Base-by-base conservation (phyloP, 2,113 vertebrate genomes). In the Sturnus vulgaris region DNA sequence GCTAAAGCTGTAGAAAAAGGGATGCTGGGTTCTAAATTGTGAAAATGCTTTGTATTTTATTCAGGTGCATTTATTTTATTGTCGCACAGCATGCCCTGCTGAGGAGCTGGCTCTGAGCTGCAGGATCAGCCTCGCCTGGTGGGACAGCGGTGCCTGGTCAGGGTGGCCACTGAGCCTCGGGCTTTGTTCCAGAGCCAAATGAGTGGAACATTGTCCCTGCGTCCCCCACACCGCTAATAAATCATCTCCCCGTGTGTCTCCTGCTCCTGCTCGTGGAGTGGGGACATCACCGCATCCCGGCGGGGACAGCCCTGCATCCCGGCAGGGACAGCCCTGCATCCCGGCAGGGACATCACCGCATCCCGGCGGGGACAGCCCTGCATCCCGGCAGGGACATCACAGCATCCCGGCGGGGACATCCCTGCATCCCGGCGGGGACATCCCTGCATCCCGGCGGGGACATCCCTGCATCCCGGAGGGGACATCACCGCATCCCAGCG, bases 201-300 rank as follows among this genome's bases (percentile, higher is more conserved):
- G 42, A 42, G 18, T 0, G 27, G 14, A 12, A 15, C 35, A 5
- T 6, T 3, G 57, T 49, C 53, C 60, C 52, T 17, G 33, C 2
- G 10, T 4, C 5, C 20, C 20, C 10, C 14, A 6, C 28, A 24
- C 4, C 21, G 56, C 73, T 3, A 0, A 12, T 6, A 14, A 31
- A 18, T 1, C 47, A 28, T 13, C 18, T 10, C 31, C 37, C 12
- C 5, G 7, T 7, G 63, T 10, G 19, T 2, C 59, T 9, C n/a
- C 39, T 10, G 64, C 19, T 39, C 7, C 63, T 52, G 39, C 49
- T 16, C 64, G 2, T 30, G 50, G 50, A 40, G 39, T 3, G 7
- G 15, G 13, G 14, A 30, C 28, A 71, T 13, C 50, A 8, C 47
- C 9, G 24, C 46, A 49, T 25, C 44, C 65, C 16, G 24, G 44